Percentiles rank a stretch among this genome's conserved stretches.
phyloP scores from a whole-genome alignment of 2,797 vertebrate species.

The Arrhamphus sclerolepis region DNA sequence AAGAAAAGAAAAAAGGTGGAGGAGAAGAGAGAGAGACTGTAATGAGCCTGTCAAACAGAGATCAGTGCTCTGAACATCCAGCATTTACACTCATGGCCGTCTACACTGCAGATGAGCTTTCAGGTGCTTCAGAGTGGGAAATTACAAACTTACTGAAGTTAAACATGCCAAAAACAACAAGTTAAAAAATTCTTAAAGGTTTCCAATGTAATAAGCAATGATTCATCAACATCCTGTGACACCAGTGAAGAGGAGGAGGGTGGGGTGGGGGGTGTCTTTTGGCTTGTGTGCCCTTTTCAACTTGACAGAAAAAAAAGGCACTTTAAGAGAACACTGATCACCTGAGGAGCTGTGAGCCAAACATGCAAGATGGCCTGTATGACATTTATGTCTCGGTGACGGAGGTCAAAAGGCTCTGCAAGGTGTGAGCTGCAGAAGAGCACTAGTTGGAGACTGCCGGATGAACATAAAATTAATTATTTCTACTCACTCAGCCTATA shows the following conservation, averaged over 20 bases:
- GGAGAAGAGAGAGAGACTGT: slow-evolving; percentile 15
- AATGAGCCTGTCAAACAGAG: slow-evolving; percentile 44
- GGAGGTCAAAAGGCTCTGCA: slow-evolving; percentile 21
- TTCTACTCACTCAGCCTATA: slow-evolving; percentile 15
- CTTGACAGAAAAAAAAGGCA: slow-evolving; percentile 40
- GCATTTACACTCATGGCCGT: slow-evolving; percentile 53
- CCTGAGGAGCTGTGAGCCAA: slow-evolving; percentile 35
- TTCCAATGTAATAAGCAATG: slow-evolving; percentile 42
- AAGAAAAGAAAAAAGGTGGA: no score
- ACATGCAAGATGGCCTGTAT: slow-evolving; percentile 21
- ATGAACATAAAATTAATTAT: slow-evolving; percentile 26
- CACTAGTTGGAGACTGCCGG: slow-evolving; percentile 15
- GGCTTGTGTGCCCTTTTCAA: slow-evolving; percentile 54
- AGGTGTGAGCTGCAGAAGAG: slow-evolving; percentile 11
- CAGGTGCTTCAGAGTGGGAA: slow-evolving; percentile 29
- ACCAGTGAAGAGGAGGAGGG: slow-evolving; percentile 6
- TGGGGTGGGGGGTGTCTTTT: slow-evolving; percentile 34
- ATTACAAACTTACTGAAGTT: slow-evolving; percentile 39
- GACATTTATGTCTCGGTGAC: slow-evolving; percentile 46
- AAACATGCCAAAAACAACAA: slow-evolving; percentile 18
- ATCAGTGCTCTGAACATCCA: slow-evolving; percentile 35
- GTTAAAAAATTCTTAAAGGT: slow-evolving; percentile 27
- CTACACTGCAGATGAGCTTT: slow-evolving; percentile 50
- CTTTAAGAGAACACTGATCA: slow-evolving; percentile 47
- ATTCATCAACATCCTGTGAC: slow-evolving; percentile 50